Conservation (phyloP, 2,113 vertebrate genomes). For the Morone saxatilis region DNA sequence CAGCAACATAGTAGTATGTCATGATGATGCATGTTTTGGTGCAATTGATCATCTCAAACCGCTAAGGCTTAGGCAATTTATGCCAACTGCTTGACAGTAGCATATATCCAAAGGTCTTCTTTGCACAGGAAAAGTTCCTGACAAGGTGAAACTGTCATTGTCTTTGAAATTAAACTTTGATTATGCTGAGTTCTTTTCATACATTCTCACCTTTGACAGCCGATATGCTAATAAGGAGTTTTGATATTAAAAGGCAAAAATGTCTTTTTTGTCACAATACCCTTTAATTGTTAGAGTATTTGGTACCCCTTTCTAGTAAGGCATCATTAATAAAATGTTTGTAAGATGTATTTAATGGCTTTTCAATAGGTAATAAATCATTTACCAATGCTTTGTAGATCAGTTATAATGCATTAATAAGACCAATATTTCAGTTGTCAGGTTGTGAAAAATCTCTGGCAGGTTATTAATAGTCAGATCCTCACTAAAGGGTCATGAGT, state of each 20-base stretch:
- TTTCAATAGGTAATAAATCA: neutral
- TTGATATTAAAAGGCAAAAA: neutral
- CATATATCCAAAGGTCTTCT: constrained; percentile 53
- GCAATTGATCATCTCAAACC: constrained; percentile 56
- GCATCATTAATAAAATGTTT: neutral
- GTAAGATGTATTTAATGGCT: neutral
- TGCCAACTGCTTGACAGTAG: constrained; percentile 44
- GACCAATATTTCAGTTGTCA: neutral
- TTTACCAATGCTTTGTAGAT: neutral
- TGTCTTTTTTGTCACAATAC: neutral
- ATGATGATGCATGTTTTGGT: constrained; percentile 59
- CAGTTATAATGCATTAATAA: neutral
- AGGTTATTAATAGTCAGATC: constrained; percentile 3
- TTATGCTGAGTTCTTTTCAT: constrained; percentile 15
- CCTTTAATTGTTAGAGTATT: neutral
- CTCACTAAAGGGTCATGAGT: neutral
- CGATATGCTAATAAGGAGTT: constrained; percentile 12
- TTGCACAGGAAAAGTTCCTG: constrained; percentile 22
- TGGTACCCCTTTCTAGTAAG: neutral
- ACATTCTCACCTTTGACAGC: constrained; percentile 13
- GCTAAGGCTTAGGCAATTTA: constrained; percentile 44
- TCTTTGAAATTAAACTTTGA: constrained; percentile 34
- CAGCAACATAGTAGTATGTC: constrained; percentile 44
- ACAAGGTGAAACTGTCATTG: constrained; percentile 47
- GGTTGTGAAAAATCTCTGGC: neutral